Conservation (phyloP, 2,797 vertebrate species). For the Tadarida brasiliensis region DNA sequence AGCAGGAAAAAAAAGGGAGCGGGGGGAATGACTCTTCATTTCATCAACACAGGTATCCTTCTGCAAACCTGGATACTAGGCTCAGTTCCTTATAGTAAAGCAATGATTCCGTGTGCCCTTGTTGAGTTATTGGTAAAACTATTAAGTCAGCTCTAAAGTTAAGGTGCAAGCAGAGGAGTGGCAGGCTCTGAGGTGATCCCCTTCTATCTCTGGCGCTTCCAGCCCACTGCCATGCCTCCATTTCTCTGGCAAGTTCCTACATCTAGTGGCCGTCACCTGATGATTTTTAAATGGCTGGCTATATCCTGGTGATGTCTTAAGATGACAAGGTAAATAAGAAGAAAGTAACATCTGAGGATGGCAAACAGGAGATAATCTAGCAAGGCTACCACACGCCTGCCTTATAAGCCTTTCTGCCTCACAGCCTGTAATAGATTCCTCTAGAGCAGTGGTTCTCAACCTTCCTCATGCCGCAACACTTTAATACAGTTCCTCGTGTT, state of each 20-base stretch:
- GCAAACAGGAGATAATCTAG: background rate
- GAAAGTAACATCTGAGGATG: background rate
- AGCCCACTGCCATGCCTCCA: background rate
- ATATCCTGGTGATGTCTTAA: background rate
- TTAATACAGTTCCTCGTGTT: too few relatives aligned
- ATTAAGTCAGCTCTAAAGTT: background rate
- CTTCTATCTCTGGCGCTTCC: background rate
- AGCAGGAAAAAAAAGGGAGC: background rate
- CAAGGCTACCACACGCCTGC: background rate
- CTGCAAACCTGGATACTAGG: background rate
- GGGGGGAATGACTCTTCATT: constrained; percentile 8
- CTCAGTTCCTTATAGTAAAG: background rate
- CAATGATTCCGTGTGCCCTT: background rate
- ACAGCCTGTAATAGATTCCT: background rate
- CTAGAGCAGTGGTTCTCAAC: background rate
- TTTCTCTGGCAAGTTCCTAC: background rate
- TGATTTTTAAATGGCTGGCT: background rate
- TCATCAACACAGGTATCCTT: background rate
- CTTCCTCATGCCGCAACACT: background rate
- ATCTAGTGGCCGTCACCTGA: background rate
- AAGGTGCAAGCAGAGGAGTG: background rate
- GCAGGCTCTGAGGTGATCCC: background rate
- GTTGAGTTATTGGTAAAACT: background rate
- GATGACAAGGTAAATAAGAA: background rate
- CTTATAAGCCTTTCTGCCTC: background rate